Evolutionary conservation across 92 coral and sea anemone genomes (phyloP), one percentile per base, ranked within the genome.

Genomic region (Isaurus tuberculatus): DNA sequence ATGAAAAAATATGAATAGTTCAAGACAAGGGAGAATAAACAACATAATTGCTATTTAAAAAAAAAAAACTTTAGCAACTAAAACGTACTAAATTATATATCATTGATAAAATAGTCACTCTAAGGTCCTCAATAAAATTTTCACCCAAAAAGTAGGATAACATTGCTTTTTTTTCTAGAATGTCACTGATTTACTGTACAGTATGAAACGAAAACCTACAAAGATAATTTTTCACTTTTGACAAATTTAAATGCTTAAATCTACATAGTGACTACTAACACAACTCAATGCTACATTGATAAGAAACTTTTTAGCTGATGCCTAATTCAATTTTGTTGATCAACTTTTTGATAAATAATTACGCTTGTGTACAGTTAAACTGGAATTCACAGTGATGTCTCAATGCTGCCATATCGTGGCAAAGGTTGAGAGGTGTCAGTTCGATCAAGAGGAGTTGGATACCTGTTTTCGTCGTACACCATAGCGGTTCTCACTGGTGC

Each of bases 401-500:
- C 99, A 89, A 90, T 90, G 83, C 94, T 94, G 66, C 91, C 97
- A 84, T 86, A 91, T 77, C 93, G 94, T 23, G 94, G 93, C 63
- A 79, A 79, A 87, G 86, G 89, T 33, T 72, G 83, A 75, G 83
- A 86, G 30, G 83, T 20, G 44, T 88, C 94, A 86, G 90, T 72
- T 84, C 86, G 88, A 86, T 91, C 98, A 81, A 79, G 66, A 53
- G 91, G 86, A 69, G 86, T 32, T 29, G 89, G 88, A 73, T 84
- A 85, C 86, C 88, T 87, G 46, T 79, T 85, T 66, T 93, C 93
- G 80, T 92, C 95, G 72, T 91, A 88, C 17, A 97, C 91, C 99
- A 97, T 97, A 49, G 98, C 99, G 4, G 99, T 97, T 44, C 99
- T 95, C 37, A 97, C 99, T 48, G 99, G 99, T 43, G 99, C 99